Evolutionary conservation across 2,113 vertebrate species (phyloP).

Genomic region (Benitochromis conjunctus): DNA sequence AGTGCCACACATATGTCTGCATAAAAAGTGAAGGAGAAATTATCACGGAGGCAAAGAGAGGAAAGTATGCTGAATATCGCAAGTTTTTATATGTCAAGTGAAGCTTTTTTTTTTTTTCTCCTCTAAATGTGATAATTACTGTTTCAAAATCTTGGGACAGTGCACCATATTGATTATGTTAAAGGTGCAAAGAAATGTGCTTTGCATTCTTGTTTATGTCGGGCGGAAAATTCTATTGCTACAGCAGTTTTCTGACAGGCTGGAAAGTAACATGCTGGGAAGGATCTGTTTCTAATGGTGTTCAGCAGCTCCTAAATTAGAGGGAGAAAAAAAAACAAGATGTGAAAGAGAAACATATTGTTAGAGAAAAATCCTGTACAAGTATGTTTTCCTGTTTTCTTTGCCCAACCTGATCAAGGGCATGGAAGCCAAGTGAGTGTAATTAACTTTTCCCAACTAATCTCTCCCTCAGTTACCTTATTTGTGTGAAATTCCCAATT

Average conservation of each 20-base stretch:
- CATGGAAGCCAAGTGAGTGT: conserved; percentile 39
- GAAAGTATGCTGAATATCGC: conserved; percentile 54
- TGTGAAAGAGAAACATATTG: conserved; percentile 30
- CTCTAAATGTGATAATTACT: conserved; percentile 72
- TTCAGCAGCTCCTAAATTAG: background rate
- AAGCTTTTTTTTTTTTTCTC: conserved; percentile 21
- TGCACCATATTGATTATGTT: conserved; percentile 58
- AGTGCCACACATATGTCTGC: conserved; percentile 69
- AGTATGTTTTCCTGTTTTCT: conserved; percentile 18
- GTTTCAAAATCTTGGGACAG: conserved; percentile 46
- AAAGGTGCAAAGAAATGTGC: conserved; percentile 59
- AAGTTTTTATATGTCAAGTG: conserved; percentile 59
- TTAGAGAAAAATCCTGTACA: conserved; percentile 4
- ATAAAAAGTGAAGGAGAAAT: conserved; percentile 56
- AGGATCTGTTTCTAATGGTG: conserved; percentile 6
- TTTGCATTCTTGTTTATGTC: conserved; percentile 11
- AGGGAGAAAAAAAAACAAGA: background rate
- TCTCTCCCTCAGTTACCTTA: conserved; percentile 56
- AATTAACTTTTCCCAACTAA: conserved; percentile 59
- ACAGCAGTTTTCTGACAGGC: conserved; percentile 52
- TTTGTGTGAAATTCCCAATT: conserved; percentile 60
- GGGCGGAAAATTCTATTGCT: background rate
- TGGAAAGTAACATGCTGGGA: conserved; percentile 23
- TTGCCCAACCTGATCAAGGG: conserved; percentile 27
- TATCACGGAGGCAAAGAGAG: conserved; percentile 37